phyloP scores from a whole-genome alignment of 2,113 vertebrate species.

The Rhodinocichla rosea region DNA sequence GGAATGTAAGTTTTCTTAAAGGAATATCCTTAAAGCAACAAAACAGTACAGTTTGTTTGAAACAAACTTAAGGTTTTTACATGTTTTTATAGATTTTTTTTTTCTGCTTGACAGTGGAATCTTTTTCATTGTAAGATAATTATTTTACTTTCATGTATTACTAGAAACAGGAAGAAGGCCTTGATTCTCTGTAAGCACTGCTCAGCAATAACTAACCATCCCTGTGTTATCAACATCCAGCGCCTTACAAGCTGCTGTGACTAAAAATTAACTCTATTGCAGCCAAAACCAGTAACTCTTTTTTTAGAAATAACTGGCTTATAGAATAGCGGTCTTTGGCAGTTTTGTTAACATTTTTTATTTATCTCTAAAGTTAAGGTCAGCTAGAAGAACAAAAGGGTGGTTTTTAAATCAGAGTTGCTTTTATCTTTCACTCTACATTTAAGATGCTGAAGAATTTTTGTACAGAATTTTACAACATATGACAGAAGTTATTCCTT shows the following conservation, averaged over 20 bases:
- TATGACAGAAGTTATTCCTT: not conserved
- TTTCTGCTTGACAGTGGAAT: not conserved
- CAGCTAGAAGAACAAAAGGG: not conserved
- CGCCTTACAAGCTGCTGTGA: not conserved
- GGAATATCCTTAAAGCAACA: not conserved
- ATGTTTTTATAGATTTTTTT: not conserved
- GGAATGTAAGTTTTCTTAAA: constrained; percentile 77
- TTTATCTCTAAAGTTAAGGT: not conserved
- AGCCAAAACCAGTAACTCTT: not conserved
- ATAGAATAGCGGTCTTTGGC: not conserved
- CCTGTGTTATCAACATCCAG: not conserved
- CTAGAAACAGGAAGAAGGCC: not conserved
- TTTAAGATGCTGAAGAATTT: not conserved
- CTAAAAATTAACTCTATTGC: not conserved
- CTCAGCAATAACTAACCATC: not conserved
- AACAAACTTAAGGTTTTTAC: not conserved
- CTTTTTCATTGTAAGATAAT: not conserved
- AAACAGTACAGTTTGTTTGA: not conserved
- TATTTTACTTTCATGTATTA: not conserved
- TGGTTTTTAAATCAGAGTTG: not conserved
- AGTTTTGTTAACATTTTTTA: not conserved
- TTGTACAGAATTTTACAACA: not conserved
- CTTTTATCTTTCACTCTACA: not conserved
- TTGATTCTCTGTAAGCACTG: not conserved
- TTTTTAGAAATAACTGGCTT: not conserved